These are phyloP conservation scores for Acronicta leporina DNA, from an alignment of 2,888 invertebrate species.

Conservation along the genomic window DNA sequence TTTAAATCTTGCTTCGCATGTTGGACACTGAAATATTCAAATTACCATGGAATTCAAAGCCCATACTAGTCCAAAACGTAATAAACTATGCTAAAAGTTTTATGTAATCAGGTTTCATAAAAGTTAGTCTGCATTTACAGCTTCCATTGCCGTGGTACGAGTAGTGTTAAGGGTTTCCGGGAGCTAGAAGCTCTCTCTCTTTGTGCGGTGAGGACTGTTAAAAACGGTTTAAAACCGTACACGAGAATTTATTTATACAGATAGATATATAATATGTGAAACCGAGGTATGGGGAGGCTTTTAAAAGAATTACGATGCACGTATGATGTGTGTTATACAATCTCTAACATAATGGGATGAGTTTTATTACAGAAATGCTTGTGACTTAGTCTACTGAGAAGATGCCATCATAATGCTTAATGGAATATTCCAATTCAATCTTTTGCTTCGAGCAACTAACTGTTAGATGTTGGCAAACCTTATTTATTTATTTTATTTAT, in stretches of 20 bases:
- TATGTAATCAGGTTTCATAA: constrained; percentile 46
- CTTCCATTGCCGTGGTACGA: constrained; percentile 40
- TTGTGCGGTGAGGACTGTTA: constrained; percentile 41
- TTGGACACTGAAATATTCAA: constrained; percentile 19
- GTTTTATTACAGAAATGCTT: constrained; percentile 18
- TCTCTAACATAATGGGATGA: constrained; percentile 18
- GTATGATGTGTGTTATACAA: constrained; percentile 17
- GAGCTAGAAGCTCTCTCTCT: constrained; percentile 49
- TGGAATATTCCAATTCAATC: neutral
- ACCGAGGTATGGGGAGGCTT: constrained; percentile 30
- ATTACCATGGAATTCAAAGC: constrained; percentile 22
- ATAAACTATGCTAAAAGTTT: constrained; percentile 40
- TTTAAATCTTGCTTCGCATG: neutral
- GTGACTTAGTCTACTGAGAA: neutral
- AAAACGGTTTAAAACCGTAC: constrained; percentile 52
- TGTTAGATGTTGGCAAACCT: neutral
- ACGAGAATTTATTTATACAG: constrained; percentile 43
- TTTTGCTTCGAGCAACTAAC: neutral
- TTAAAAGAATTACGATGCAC: constrained; percentile 42
- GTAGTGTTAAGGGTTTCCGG: constrained; percentile 44
- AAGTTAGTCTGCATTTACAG: constrained; percentile 44
- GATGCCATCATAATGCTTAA: neutral
- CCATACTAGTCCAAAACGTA: constrained; percentile 26
- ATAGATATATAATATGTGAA: constrained; percentile 35
- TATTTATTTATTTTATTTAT: too few species aligned